Percentiles rank a stretch among this genome's conserved stretches.
Conservation (phyloP, 2,888 invertebrate genomes). For the Amiota mariae region DNA sequence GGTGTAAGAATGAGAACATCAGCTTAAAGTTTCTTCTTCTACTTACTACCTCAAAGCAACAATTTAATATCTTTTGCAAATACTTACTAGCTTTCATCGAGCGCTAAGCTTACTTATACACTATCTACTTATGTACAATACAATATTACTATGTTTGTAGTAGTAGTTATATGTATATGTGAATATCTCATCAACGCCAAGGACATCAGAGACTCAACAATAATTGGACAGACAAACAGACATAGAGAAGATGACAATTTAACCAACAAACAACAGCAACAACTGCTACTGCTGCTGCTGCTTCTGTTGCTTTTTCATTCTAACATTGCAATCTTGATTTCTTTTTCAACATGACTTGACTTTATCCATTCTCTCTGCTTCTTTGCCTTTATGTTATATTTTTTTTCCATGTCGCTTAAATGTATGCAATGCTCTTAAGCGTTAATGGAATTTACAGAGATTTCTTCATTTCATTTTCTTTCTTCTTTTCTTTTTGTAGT, state of each 20-base stretch:
- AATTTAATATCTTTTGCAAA: conserved; percentile 37
- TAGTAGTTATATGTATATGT: conserved; percentile 7
- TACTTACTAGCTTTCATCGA: conserved; percentile 29
- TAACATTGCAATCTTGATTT: conserved; percentile 22
- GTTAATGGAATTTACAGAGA: conserved; percentile 35
- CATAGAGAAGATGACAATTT: neutral
- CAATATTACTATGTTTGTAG: neutral
- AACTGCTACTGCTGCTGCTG: neutral
- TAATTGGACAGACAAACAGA: neutral
- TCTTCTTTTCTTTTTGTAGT: neutral
- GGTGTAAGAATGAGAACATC: no score
- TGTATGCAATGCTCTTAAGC: conserved; percentile 40
- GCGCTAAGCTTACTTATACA: neutral
- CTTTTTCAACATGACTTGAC: neutral
- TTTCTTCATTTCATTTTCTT: conserved; percentile 30
- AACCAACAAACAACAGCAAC: conserved; percentile 11
- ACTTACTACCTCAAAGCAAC: conserved; percentile 17
- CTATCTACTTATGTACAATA: neutral
- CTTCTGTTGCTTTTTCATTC: neutral
- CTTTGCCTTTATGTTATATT: neutral
- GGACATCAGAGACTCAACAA: neutral
- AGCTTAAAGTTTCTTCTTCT: no score
- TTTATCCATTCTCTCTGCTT: neutral
- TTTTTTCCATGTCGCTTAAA: conserved; percentile 18
- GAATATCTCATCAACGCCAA: conserved; percentile 1